Evolutionary conservation across 2,888 invertebrate species (phyloP).

Genomic region (Andricus quercusramuli): DNA sequence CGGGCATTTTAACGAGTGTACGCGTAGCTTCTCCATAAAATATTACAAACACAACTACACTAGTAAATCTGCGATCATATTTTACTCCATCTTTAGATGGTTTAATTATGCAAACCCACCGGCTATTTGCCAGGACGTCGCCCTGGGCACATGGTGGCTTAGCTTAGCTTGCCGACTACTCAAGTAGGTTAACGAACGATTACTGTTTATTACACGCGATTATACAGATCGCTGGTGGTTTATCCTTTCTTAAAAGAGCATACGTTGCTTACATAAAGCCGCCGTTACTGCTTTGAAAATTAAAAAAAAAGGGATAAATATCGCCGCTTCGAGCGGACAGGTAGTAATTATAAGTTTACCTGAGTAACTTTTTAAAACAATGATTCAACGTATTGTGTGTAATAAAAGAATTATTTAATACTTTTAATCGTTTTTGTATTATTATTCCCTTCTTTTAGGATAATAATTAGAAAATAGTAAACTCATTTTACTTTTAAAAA

Average conservation of each 20-base stretch:
- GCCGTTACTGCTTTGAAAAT: neutral
- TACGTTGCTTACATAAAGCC: neutral
- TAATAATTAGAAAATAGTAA: no score
- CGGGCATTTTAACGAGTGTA: constrained; percentile 10
- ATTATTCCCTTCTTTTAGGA: no score
- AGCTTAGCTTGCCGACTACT: constrained; percentile 25
- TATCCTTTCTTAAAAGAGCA: constrained; percentile 3
- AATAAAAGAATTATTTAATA: no score
- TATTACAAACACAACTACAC: constrained; percentile 35
- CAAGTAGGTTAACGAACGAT: constrained; percentile 50
- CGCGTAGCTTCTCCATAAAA: constrained; percentile 39
- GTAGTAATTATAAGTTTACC: constrained; percentile 20
- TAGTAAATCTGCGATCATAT: constrained; percentile 33
- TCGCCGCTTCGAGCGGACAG: neutral
- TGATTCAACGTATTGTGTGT: no score
- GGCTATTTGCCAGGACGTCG: constrained; percentile 37
- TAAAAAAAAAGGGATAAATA: neutral
- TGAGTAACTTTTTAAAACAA: neutral
- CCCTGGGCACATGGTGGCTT: constrained; percentile 36
- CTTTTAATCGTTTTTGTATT: no score
- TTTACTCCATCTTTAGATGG: constrained; percentile 26
- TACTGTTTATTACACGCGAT: constrained; percentile 44
- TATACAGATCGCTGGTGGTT: constrained; percentile 42
- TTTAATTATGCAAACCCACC: constrained; percentile 41
- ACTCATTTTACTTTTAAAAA: no score